Conservation (phyloP, 2,113 vertebrate genomes). For the Morphnarchus princeps region DNA sequence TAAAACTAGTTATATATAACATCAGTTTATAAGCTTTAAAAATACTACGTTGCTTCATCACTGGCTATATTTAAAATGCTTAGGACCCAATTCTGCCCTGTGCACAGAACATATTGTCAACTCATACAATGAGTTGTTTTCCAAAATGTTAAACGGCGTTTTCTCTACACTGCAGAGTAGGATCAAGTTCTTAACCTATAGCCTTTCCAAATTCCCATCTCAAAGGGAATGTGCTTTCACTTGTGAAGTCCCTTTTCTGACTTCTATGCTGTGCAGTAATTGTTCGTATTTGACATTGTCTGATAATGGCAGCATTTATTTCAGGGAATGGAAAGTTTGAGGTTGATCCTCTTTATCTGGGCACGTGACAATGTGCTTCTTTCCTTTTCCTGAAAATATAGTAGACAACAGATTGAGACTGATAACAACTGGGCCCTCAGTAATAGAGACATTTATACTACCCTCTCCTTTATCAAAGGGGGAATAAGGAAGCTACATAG, state of each 20-base stretch:
- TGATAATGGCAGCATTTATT: not conserved
- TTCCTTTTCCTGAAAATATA: not conserved
- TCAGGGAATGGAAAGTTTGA: not conserved
- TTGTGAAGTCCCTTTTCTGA: not conserved
- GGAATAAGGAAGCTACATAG: not conserved
- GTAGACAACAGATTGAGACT: not conserved
- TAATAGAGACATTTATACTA: not conserved
- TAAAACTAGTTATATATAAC: not conserved
- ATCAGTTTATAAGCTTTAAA: not conserved
- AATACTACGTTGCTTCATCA: not conserved
- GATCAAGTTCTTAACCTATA: not conserved
- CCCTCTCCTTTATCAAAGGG: not conserved
- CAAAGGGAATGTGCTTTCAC: not conserved
- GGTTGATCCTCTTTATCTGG: not conserved
- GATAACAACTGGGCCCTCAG: not conserved
- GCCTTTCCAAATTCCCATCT: not conserved
- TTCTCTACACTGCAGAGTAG: not conserved
- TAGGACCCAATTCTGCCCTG: not conserved
- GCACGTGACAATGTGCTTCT: not conserved
- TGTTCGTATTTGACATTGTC: not conserved
- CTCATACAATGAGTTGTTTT: not conserved
- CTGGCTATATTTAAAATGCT: not conserved
- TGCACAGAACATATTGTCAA: fast-evolving
- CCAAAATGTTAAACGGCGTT: not conserved
- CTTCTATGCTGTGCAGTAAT: not conserved